Conservation (phyloP, 2,888 invertebrate species). For the Nezara viridula region DNA sequence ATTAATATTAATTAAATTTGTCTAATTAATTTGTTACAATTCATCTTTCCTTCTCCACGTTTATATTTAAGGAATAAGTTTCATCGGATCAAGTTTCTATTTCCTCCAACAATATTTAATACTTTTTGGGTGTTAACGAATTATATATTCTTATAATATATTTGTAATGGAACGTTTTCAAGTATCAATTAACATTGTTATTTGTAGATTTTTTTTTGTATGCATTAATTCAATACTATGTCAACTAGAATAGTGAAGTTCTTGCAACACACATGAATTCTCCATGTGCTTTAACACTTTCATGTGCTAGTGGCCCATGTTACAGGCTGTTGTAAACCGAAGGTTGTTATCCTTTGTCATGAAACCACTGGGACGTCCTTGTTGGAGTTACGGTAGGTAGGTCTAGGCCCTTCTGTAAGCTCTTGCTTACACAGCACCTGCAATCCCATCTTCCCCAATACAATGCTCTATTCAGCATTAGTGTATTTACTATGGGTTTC, state of each 20-base stretch:
- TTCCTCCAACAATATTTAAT: neutral
- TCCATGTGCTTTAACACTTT: neutral
- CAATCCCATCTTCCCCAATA: neutral
- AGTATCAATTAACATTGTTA: too few relatives aligned
- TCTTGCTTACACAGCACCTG: neutral
- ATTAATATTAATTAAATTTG: neutral
- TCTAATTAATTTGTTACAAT: neutral
- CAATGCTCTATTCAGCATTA: neutral
- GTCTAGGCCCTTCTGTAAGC: neutral
- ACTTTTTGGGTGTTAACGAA: neutral
- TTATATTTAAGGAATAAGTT: neutral
- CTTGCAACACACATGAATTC: neutral
- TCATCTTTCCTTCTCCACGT: too few relatives aligned
- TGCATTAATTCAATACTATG: neutral
- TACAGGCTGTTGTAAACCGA: neutral
- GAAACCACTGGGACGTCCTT: neutral
- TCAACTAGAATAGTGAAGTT: neutral
- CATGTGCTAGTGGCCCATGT: neutral
- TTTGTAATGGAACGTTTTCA: neutral
- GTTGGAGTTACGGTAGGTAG: conserved; percentile 17
- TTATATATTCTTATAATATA: neutral
- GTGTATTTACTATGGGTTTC: neutral
- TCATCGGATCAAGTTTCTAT: neutral
- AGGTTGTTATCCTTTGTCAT: conserved; percentile 39
- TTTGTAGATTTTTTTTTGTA: neutral